These are phyloP conservation scores for Melanerpes aurifrons DNA, from an alignment of 2,113 vertebrate species.

Conservation along the genomic window DNA sequence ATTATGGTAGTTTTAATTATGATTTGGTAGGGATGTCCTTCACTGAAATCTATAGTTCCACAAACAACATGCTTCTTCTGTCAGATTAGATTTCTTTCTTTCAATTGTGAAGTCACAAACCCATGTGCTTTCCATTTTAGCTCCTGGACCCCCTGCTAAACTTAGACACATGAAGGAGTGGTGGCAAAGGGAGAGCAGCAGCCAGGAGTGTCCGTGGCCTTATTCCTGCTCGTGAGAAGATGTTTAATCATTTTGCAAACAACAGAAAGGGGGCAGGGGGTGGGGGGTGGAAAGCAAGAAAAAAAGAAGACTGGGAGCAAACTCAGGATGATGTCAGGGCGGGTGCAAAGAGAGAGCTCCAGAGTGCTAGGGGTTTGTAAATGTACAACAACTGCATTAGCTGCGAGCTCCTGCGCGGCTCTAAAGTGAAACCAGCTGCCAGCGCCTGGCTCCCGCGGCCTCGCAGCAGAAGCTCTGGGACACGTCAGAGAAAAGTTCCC, in stretches of 20 bases:
- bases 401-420: constrained; percentile 74
- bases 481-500: constrained; percentile 22
- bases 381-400: constrained; percentile 66
- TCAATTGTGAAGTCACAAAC: constrained; percentile 55
- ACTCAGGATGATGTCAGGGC: not conserved
- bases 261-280: not conserved
- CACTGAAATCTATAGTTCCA: constrained; percentile 52
- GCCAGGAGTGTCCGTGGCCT: not conserved
- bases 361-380: not conserved
- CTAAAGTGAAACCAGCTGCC: constrained; percentile 84
- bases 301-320: not conserved
- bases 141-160: constrained; percentile 65
- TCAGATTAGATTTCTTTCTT: constrained; percentile 67
- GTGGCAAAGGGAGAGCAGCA: constrained; percentile 41
- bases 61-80: constrained; percentile 66
- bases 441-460: constrained; percentile 43
- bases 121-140: constrained; percentile 74
- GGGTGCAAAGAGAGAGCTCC: not conserved
- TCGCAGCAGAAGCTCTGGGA: constrained; percentile 25
- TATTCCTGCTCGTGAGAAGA: not conserved
- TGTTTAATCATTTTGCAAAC: not conserved
- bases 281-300: no score
- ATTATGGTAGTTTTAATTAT: constrained; percentile 68
- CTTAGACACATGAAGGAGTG: constrained; percentile 32
- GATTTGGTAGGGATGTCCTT: constrained; percentile 59